Evolutionary conservation across 2,888 invertebrate species (phyloP), one percentile per base, ranked within the genome.

Genomic region (Dasysyrphus albostriatus): DNA sequence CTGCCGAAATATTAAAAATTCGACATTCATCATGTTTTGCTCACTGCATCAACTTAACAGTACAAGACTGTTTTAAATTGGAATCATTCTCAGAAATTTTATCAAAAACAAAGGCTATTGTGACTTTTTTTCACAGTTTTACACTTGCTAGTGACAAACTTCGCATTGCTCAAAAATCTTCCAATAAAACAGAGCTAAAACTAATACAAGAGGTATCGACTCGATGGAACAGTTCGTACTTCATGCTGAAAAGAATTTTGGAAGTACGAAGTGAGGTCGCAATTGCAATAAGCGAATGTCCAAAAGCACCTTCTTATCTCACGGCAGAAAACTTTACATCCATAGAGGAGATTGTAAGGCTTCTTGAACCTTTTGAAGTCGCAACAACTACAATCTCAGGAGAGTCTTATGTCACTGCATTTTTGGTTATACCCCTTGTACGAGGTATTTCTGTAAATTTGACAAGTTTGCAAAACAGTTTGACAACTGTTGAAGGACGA

Each of bases 21-120:
- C 54, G 70, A 42, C 44, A 70, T 70, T 56, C 32, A 29, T 44
- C 29, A 7, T 70, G 70, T 56, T 56, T 65, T 47, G 65, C 65
- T 8, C n/a, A 47, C 14, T 65, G 65, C 47, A 65, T 65, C n/a
- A 47, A 65, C 65, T 65, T 65, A 47, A 47, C 65, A n/a, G n/a
- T n/a, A n/a, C n/a, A n/a, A 47, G 42, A 65, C 44, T 65, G 65
- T 65, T 47, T 44, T 29, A 63, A 63, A 44, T 44, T 42, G 29
- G 24, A 63, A 44, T 63, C 44, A 29, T 63, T 63, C n/a, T 44
- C 44, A 29, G 14, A 24, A 29, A 29, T 63, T 63, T 47, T 44
- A 9, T 47, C 47, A 65, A 65, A 65, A 65, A 16, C 39, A 39
- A 39, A 39, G 39, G 12, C 12, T 39, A 12, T 39, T 4, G 5